phyloP scores from a whole-genome alignment of 2,888 invertebrate species.

The Mimas tiliae region DNA sequence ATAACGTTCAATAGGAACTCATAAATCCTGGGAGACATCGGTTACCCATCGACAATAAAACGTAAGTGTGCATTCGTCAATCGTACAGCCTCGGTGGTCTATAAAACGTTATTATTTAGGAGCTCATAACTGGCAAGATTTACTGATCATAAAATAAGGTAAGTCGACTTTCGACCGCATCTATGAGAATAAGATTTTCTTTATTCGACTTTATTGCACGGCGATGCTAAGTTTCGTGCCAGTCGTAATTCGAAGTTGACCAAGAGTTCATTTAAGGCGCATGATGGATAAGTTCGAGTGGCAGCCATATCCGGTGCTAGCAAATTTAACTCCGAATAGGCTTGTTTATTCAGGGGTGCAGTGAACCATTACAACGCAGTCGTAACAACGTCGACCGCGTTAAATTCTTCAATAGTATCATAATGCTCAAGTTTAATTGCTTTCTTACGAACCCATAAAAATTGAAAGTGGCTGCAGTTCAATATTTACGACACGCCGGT shows the following conservation, averaged over 20 bases:
- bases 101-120: constrained; percentile 82
- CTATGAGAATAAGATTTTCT: constrained; percentile 53
- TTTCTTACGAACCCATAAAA: constrained; percentile 80
- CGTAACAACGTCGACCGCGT: constrained; percentile 77
- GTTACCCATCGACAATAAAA: constrained; percentile 69
- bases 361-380: constrained; percentile 79
- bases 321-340: constrained; percentile 80
- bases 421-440: constrained; percentile 79
- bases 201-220: constrained; percentile 42
- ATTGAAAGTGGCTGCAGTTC: constrained; percentile 70
- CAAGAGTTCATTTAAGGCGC: constrained; percentile 66
- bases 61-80: constrained; percentile 72
- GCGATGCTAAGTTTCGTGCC: constrained; percentile 40
- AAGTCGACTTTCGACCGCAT: constrained; percentile 68
- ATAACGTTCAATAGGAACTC: constrained; percentile 67
- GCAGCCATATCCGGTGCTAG: constrained; percentile 80
- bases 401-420: constrained; percentile 82
- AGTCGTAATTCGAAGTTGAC: constrained; percentile 53
- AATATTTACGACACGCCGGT: constrained; percentile 64
- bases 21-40: constrained; percentile 70
- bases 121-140: constrained; percentile 79
- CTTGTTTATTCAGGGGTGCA: constrained; percentile 83
- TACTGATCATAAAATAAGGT: constrained; percentile 73
- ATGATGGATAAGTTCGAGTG: constrained; percentile 79
- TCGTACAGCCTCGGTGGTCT: constrained; percentile 66